Evolutionary conservation across 2,113 vertebrate species (phyloP), one percentile per base, ranked within the genome.

Genomic region (Gnathonemus longibarbis): DNA sequence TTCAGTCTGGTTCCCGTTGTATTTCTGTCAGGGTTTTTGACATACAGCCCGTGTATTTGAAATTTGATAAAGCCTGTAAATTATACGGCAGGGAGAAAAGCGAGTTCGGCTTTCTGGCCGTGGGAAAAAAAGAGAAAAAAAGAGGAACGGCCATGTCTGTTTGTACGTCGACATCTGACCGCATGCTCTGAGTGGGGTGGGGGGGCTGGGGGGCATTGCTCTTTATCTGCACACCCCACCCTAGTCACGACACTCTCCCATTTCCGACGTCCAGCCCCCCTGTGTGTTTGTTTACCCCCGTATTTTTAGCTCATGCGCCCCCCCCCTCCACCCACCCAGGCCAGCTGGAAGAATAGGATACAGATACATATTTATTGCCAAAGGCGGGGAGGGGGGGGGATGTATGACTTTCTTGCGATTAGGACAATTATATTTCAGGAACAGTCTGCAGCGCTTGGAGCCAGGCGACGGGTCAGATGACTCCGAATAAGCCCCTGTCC

Each of bases 401-500:
- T 42, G 46, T 89, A 88, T 52, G 92, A 90, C 93, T 95, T 94
- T 95, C 94, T 94, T 94, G 92, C 94, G 95, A 95, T 94, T 94
- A 90, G 93, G 90, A 92, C 94, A 96, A 94, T 95, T 95, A 95
- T n/a, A 93, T 92, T 93, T 93, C 90, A 90, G 35, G 77, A 93
- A 94, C 93, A 94, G 93, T 95, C 94, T 95, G 85, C 91, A 87
- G 94, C 90, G 88, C 92, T 91, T 56, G 58, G 92, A 89, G 88
- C 90, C 91, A 94, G 91, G 91, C 92, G 91, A 88, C 58, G 49
- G 89, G 90, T 92, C 93, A 92, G 88, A 92, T 95, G 91, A 92
- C 92, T 91, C 91, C 87, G 88, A 91, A 85, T 88, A 88, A 93
- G 91, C 39, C 53, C 62, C 6, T 58, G 62, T 1, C 92, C 92